Conservation (phyloP, 1,140 invertebrate genomes). For the Drosophila sechellia region DNA sequence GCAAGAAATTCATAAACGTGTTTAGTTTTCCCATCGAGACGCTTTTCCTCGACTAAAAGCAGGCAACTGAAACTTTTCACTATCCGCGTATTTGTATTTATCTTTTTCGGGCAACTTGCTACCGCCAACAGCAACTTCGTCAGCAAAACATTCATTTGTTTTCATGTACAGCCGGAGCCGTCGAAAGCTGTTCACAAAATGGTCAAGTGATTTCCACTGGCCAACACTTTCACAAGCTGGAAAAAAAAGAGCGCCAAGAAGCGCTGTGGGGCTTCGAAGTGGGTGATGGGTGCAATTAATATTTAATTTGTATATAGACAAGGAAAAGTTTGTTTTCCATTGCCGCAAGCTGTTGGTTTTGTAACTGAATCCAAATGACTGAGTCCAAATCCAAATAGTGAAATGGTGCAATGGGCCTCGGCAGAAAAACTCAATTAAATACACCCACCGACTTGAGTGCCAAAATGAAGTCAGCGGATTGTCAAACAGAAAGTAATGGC, state of each 20-base stretch:
- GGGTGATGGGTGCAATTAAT: conserved; percentile 66
- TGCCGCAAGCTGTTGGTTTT: conserved; percentile 42
- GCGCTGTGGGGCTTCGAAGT: conserved; percentile 10
- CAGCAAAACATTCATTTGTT: conserved; percentile 59
- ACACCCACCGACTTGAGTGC: conserved; percentile 24
- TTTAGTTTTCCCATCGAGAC: conserved; percentile 4
- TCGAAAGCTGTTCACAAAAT: conserved; percentile 73
- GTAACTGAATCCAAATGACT: conserved; percentile 63
- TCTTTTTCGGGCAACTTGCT: conserved; percentile 57
- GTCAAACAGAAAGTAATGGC: conserved; percentile 9
- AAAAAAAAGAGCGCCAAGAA: conserved; percentile 19
- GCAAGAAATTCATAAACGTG: conserved; percentile 8
- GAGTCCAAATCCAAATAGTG: conserved; percentile 44
- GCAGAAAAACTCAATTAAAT: conserved; percentile 5
- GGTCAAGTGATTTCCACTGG: conserved; percentile 77
- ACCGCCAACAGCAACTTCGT: conserved; percentile 28
- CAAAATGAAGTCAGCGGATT: conserved; percentile 43
- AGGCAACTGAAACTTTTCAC: conserved; percentile 44
- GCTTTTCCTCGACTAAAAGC: conserved; percentile 5
- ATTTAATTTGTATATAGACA: conserved; percentile 77
- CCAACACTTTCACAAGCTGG: conserved; percentile 70
- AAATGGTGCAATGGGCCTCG: conserved; percentile 30
- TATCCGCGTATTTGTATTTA: conserved; percentile 41
- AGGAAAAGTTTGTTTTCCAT: conserved; percentile 67
- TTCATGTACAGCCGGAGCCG: conserved; percentile 55